These are phyloP conservation scores for Tonatia bakeri DNA, from an alignment of 2,113 vertebrate genomes.

Conservation along the genomic window DNA sequence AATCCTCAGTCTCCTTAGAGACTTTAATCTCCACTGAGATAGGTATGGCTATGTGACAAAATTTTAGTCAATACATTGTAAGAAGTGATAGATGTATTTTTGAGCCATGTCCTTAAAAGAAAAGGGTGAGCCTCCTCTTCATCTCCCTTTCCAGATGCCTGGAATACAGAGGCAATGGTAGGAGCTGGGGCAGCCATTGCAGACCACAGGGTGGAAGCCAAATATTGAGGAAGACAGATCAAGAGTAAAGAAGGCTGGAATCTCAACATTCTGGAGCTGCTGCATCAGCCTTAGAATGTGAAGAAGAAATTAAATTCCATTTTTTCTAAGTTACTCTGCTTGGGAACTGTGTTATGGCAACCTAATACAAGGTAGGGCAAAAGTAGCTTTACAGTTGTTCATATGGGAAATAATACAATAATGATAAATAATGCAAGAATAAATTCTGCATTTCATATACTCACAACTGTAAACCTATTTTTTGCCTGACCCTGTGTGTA, in stretches of 20 bases:
- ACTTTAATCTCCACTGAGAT: neutral
- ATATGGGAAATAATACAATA: neutral
- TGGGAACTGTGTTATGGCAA: neutral
- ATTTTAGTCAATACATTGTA: neutral
- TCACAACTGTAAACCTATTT: neutral
- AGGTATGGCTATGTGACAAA: neutral
- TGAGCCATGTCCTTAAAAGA: neutral
- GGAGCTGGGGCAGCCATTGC: neutral
- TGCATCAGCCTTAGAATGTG: neutral
- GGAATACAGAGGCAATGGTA: neutral
- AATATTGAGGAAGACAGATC: neutral
- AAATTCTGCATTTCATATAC: neutral
- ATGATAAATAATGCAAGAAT: neutral
- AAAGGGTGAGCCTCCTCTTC: neutral
- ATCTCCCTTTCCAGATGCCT: neutral
- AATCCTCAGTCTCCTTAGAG: neutral
- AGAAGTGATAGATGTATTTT: neutral
- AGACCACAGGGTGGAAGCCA: neutral
- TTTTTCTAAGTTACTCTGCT: neutral
- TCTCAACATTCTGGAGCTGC: neutral
- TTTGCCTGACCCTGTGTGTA: neutral
- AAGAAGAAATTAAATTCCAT: neutral
- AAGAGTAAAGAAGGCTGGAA: neutral
- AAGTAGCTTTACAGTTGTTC: neutral
- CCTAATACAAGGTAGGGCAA: neutral